A percentile compares a stretch with the other conserved stretches of the same genome.
Evolutionary conservation across 2,113 vertebrate genomes (phyloP).

Genomic region (Scalopus aquaticus): DNA sequence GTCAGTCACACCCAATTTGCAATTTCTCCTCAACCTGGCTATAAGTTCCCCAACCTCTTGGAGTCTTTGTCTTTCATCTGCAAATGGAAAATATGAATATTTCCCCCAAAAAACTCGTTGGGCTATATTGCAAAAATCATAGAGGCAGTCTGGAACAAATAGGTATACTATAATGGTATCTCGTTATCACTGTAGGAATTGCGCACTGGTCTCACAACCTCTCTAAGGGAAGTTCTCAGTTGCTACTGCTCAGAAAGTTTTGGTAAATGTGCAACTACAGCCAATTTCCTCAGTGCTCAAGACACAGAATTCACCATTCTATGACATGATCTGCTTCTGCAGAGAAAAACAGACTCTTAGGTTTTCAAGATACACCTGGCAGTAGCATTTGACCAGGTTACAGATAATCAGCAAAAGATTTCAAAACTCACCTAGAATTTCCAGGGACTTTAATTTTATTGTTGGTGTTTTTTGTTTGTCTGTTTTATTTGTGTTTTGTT

Average conservation of each 20-base stretch:
- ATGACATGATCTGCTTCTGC: background rate
- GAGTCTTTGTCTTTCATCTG: background rate
- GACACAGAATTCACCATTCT: background rate
- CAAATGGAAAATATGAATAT: background rate
- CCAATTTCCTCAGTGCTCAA: background rate
- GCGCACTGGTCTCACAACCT: background rate
- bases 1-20: background rate
- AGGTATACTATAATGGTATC: background rate
- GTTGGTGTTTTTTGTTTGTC: background rate
- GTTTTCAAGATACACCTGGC: background rate
- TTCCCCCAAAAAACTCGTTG: background rate
- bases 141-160: background rate
- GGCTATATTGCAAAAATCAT: background rate
- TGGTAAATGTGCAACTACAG: background rate
- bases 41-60: background rate
- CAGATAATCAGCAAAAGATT: background rate
- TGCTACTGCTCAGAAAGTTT: background rate
- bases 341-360: background rate
- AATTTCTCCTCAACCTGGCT: background rate
- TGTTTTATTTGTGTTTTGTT: background rate
- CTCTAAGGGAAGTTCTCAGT: background rate
- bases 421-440: background rate
- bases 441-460: background rate
- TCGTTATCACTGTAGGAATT: background rate
- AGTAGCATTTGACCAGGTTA: background rate